phyloP scores from a whole-genome alignment of 2,797 vertebrate species.

The Nyctibius grandis region DNA sequence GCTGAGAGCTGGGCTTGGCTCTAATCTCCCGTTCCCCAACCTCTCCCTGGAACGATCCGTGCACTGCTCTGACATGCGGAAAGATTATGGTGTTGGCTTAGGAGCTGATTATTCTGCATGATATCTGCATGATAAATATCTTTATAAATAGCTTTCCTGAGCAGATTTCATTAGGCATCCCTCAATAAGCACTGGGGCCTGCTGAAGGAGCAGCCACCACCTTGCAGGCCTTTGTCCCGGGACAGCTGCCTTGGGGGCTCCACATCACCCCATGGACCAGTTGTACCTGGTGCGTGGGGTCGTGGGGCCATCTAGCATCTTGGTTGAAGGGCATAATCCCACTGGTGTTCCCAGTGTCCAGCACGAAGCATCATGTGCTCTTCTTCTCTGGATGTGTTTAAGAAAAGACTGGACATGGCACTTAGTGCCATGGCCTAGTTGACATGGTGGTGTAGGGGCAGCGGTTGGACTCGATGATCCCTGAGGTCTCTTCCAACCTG shows the following conservation, averaged over 20 bases:
- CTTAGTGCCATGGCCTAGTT: too few relatives aligned
- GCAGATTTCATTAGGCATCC: not conserved
- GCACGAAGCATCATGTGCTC: accelerated
- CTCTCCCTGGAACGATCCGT: not conserved
- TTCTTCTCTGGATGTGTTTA: too few relatives aligned
- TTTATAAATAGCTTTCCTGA: not conserved
- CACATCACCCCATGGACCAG: accelerated
- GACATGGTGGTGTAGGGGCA: too few relatives aligned
- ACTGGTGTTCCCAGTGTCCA: accelerated
- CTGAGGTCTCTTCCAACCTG: too few relatives aligned
- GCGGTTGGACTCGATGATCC: too few relatives aligned
- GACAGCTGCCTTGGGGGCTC: not conserved
- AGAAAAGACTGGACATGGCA: too few relatives aligned
- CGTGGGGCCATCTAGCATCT: accelerated
- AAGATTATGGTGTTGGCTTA: not conserved
- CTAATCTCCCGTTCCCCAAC: not conserved
- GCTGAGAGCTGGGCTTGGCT: not conserved
- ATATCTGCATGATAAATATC: constrained; percentile 4
- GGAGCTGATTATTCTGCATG: not conserved
- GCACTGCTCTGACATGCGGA: constrained; percentile 1
- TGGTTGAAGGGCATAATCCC: not conserved
- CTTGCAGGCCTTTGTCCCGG: accelerated
- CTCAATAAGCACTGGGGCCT: not conserved
- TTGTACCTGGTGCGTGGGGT: not conserved
- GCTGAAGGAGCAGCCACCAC: not conserved